Evolutionary conservation across 2,888 invertebrate genomes (phyloP).

Genomic region (Gryllus longicercus): DNA sequence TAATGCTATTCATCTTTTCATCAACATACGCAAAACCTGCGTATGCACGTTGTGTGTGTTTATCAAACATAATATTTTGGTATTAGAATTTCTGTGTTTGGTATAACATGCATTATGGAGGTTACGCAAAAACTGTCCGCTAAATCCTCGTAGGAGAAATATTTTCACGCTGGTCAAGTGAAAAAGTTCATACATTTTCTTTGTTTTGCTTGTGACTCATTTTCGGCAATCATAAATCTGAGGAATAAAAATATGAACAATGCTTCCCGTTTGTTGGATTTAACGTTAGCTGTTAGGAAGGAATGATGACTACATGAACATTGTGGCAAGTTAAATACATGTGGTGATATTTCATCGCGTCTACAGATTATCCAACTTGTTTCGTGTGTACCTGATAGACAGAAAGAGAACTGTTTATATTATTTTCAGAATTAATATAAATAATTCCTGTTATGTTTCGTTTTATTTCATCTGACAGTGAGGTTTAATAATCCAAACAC

Average conservation of each 20-base stretch:
- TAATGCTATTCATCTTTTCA: conserved; percentile 17
- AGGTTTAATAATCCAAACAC: no score
- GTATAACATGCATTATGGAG: not conserved
- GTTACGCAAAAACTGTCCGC: not conserved
- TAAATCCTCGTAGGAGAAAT: not conserved
- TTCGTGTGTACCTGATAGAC: not conserved
- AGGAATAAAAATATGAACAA: not conserved
- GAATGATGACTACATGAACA: not conserved
- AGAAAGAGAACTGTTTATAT: not conserved
- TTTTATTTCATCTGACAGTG: no score
- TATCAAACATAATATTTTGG: conserved; percentile 10
- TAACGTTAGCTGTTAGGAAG: not conserved
- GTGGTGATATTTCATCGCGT: not conserved
- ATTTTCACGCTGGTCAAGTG: not conserved
- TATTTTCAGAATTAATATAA: no score
- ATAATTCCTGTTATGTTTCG: no score
- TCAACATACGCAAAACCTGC: not conserved
- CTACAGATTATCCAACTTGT: not conserved
- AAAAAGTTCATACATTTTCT: not conserved
- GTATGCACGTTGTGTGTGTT: not conserved
- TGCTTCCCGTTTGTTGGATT: not conserved
- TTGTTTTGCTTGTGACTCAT: not conserved
- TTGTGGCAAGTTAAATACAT: not conserved
- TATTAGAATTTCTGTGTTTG: conserved; percentile 7
- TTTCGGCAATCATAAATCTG: conserved; percentile 17